Conservation (phyloP, 2,888 invertebrate genomes). For the Tillus elongatus region DNA sequence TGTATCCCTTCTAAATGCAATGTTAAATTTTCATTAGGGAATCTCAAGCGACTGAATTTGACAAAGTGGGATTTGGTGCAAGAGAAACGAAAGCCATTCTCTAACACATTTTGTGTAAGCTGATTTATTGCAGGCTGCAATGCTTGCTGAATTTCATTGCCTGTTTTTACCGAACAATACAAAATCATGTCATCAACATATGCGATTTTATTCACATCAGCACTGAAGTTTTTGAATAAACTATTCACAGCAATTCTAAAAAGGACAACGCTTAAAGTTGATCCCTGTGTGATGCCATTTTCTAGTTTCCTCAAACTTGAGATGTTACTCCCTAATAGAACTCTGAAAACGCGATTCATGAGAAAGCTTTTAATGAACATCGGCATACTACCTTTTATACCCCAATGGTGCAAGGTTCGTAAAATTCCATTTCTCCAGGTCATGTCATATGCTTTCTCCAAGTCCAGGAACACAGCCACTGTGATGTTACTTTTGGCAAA, state of each 20-base stretch:
- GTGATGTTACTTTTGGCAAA: conserved; percentile 2
- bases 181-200: conserved; percentile 13
- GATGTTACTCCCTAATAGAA: conserved; percentile 6
- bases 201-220: conserved; percentile 6
- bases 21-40: too few species aligned
- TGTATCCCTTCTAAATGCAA: too few species aligned
- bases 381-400: conserved; percentile 14
- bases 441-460: conserved; percentile 12
- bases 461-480: conserved; percentile 12
- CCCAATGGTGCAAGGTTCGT: conserved; percentile 14
- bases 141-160: too few species aligned
- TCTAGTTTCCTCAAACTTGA: conserved; percentile 8
- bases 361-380: conserved; percentile 11
- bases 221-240: conserved; percentile 3
- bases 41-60: too few species aligned
- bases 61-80: too few species aligned
- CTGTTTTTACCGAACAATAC: conserved; percentile 1
- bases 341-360: conserved; percentile 8
- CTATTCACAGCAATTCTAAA: conserved; percentile 17
- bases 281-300: conserved; percentile 20
- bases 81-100: too few species aligned
- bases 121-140: too few species aligned
- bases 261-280: conserved; percentile 14
- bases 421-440: conserved; percentile 18
- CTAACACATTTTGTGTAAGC: too few species aligned